Conservation (phyloP, 64 coral and sea anemone genomes). For the Porites australiensis region DNA sequence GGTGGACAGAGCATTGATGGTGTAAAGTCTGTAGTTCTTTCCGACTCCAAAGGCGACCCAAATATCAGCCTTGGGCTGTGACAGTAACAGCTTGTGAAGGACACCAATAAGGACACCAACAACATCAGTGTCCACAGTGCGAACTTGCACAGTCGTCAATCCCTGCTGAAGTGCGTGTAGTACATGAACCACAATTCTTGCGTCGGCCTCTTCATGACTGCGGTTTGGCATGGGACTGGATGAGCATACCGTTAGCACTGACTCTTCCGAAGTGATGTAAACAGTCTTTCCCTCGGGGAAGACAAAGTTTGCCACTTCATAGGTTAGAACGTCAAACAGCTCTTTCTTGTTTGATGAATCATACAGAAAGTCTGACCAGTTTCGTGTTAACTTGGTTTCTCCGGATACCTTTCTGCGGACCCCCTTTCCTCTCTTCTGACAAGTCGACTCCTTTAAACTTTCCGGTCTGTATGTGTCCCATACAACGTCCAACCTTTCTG, state of each 20-base stretch:
- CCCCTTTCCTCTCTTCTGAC: background rate
- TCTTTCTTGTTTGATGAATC: slow-evolving; percentile 54
- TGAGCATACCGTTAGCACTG: background rate
- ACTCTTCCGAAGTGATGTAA: background rate
- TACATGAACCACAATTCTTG: background rate
- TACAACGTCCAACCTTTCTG: slow-evolving; percentile 2
- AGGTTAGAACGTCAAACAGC: slow-evolving; percentile 46
- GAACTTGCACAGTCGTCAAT: background rate
- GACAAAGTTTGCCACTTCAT: background rate
- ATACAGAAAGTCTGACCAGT: slow-evolving; percentile 46
- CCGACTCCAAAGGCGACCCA: slow-evolving; percentile 17
- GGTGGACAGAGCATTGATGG: background rate
- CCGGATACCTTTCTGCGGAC: background rate
- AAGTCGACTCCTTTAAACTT: background rate
- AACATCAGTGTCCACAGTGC: background rate
- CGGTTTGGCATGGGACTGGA: no score
- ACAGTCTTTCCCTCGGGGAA: background rate
- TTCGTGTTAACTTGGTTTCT: background rate
- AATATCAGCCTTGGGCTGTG: background rate
- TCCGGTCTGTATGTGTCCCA: background rate
- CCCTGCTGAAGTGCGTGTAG: background rate
- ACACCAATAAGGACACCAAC: background rate
- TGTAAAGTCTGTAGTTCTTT: background rate
- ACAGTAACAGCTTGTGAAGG: background rate
- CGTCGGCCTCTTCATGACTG: slow-evolving; percentile 2